Percentiles rank a stretch among this genome's conserved stretches.
These are phyloP conservation scores for Ammospiza maritima DNA, from an alignment of 2,797 vertebrate genomes.

Conservation along the genomic window DNA sequence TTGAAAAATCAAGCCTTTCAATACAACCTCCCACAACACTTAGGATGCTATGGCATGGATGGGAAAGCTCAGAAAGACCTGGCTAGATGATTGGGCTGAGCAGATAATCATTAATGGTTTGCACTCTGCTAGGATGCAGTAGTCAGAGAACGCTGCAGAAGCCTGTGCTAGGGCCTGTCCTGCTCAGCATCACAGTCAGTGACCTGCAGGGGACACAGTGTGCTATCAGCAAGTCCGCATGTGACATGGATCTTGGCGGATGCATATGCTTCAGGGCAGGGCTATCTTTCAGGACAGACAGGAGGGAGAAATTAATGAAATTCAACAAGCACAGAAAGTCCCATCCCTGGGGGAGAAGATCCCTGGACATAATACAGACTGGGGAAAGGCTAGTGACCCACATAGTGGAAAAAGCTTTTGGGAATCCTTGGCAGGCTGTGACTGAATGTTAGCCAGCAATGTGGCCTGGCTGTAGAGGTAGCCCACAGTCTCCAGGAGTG, in stretches of 20 bases:
- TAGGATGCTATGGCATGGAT: neutral
- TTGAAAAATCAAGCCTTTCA: neutral
- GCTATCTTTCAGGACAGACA: neutral
- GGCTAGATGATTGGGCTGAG: neutral
- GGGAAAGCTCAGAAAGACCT: neutral
- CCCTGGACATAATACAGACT: neutral
- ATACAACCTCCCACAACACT: neutral
- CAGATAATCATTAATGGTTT: neutral
- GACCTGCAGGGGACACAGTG: no score
- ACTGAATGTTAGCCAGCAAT: neutral
- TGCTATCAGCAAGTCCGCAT: neutral
- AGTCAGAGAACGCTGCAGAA: neutral
- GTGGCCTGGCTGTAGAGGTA: neutral
- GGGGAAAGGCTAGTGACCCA: neutral
- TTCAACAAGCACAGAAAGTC: neutral
- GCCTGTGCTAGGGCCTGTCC: neutral
- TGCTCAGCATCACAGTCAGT: neutral
- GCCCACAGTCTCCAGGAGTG: accelerated
- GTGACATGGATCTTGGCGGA: neutral
- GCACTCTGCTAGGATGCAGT: neutral
- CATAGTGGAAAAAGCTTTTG: neutral
- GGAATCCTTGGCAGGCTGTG: neutral
- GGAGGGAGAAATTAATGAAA: neutral
- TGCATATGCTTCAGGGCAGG: neutral
- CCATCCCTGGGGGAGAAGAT: neutral